A percentile compares a stretch with the other conserved stretches of the same genome.
These are phyloP conservation scores for Petrocephalus zakoni DNA, from an alignment of 2,113 vertebrate species.

Conservation along the genomic window DNA sequence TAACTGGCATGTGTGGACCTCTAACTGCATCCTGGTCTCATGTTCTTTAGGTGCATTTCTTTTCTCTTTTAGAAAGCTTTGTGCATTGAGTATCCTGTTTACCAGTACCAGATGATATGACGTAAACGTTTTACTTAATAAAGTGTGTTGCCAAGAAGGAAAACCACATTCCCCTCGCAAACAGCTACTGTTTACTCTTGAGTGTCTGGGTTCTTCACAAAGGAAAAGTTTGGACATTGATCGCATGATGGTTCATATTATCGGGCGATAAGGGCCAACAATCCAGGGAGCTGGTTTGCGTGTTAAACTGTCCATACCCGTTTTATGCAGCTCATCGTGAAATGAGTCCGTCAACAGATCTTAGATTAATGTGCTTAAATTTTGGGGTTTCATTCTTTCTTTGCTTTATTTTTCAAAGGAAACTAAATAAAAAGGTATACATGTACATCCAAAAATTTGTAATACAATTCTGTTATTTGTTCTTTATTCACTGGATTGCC, in stretches of 20 bases:
- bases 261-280: not conserved
- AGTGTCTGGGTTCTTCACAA: not conserved
- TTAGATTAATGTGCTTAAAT: not conserved
- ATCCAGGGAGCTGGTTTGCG: not conserved
- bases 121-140: not conserved
- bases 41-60: not conserved
- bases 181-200: slow-evolving; percentile 2
- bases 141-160: not conserved
- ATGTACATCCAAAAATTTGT: not conserved
- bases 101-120: not conserved
- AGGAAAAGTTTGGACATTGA: not conserved
- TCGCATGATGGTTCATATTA: not conserved
- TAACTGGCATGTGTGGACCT: not conserved
- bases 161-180: not conserved
- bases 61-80: not conserved
- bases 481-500: not conserved
- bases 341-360: not conserved
- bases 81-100: not conserved
- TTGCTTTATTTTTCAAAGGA: not conserved
- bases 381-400: not conserved
- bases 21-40: not conserved
- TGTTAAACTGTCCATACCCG: not conserved
- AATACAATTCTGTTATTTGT: not conserved
- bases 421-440: not conserved
- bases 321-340: not conserved